Base-by-base conservation (phyloP, 2,797 vertebrate species). In the Tenualosa ilisha region DNA sequence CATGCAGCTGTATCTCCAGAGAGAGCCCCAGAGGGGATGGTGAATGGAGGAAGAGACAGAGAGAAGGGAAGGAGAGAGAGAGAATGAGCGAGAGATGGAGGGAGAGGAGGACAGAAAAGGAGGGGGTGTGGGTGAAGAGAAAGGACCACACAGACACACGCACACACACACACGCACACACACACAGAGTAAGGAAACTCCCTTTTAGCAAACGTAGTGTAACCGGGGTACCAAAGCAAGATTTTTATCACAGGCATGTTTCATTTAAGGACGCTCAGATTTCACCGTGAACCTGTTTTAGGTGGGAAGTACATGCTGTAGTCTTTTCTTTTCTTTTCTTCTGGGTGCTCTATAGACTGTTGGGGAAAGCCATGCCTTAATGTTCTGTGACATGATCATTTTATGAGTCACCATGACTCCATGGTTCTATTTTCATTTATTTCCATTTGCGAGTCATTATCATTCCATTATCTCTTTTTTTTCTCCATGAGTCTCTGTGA, bases 371-470 rank as follows among this genome's bases (percentile, higher is more conserved):
- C 20, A 43, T 43, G 6, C 37, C 20, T 43, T 22, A 79, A 79
- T 79, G 72, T 22, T 40, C 40, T 22, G 15, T 46, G 72, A 79
- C 72, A 79, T 22, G 40, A 79, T 43, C 37, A 17, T 79, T 79
- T 79, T 79, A 46, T 79, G 72, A 79, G 40, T 79, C 72, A 79
- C 20, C 20, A 40, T 79, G 40, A 46, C 72, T 46, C 40, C 26
- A 26, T 11, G 26, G 1, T 11, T 75, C 50, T 24, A 20, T 50
- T 81, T 56, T 46, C 50, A 7, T 79, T 79, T 79, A 20, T 79
- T 79, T 17, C 37, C 17, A 72, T 43, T 79, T 31, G 4, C 3
- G 15, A 17, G 68, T 37, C 72, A 79, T 46, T 79, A 79, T 79
- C 40, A 46, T 46, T 40, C 72, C 68, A 72, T 72, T 37, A 79